Evolutionary conservation across 2,888 invertebrate species (phyloP).

Genomic region (Chironomus riparius): DNA sequence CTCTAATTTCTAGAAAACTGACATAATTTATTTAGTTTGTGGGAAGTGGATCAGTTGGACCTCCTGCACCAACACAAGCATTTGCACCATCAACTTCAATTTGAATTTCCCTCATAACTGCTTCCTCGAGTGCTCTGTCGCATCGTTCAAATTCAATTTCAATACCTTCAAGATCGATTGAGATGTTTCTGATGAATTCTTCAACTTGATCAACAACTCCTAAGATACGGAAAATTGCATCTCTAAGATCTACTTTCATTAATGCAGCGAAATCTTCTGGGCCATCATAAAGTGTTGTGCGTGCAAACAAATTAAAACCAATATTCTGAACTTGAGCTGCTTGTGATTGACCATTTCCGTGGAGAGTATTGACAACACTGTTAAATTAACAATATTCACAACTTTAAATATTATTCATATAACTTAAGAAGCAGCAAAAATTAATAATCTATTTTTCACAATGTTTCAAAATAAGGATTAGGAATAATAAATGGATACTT

Average conservation of each 20-base stretch:
- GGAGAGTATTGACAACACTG: neutral
- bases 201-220: neutral
- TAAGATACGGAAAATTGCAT: neutral
- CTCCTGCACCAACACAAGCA: neutral
- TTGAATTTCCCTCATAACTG: neutral
- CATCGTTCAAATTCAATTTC: neutral
- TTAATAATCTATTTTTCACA: no score
- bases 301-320: neutral
- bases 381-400: no score
- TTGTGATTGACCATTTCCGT: neutral
- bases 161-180: neutral
- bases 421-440: no score
- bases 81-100: neutral
- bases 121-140: constrained; percentile 1
- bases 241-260: neutral
- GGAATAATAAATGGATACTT: no score
- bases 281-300: neutral
- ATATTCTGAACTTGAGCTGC: constrained; percentile 13
- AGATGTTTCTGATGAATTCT: constrained; percentile 2
- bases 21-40: neutral
- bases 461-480: no score
- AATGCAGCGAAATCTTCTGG: neutral
- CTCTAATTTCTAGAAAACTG: neutral
- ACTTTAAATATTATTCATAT: no score
- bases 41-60: neutral